phyloP scores from a whole-genome alignment of 2,888 invertebrate genomes.

The Cephus pulcher region DNA sequence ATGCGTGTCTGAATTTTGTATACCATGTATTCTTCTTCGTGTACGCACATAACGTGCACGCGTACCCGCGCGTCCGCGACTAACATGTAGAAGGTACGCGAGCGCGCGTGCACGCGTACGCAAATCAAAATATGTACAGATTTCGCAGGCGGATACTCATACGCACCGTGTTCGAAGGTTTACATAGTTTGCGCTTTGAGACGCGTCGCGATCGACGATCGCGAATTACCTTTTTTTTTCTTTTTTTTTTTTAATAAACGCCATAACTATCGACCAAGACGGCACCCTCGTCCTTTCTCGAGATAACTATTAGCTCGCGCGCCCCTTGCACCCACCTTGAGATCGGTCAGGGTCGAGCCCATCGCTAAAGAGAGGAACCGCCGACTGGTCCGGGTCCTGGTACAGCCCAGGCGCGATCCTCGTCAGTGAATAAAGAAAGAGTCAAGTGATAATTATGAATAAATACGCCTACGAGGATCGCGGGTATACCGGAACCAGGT shows the following conservation, averaged over 20 bases:
- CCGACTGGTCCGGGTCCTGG: neutral
- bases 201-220: neutral
- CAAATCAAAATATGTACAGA: slow-evolving; percentile 48
- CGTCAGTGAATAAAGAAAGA: neutral
- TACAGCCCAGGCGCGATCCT: neutral
- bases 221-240: neutral
- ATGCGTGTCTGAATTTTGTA: neutral
- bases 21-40: neutral
- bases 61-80: slow-evolving; percentile 16
- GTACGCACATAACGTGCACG: neutral
- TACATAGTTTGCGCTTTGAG: neutral
- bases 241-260: neutral
- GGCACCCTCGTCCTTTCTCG: slow-evolving; percentile 13
- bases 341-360: neutral
- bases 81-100: neutral
- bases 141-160: slow-evolving; percentile 26
- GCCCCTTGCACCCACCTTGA: slow-evolving; percentile 12
- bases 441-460: neutral
- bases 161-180: neutral
- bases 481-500: neutral
- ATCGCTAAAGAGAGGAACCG: neutral
- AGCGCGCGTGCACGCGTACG: slow-evolving; percentile 35
- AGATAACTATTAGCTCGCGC: neutral
- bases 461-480: neutral
- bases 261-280: neutral